These are phyloP conservation scores for Cryptoprocta ferox DNA, from an alignment of 2,797 vertebrate genomes.

Conservation along the genomic window DNA sequence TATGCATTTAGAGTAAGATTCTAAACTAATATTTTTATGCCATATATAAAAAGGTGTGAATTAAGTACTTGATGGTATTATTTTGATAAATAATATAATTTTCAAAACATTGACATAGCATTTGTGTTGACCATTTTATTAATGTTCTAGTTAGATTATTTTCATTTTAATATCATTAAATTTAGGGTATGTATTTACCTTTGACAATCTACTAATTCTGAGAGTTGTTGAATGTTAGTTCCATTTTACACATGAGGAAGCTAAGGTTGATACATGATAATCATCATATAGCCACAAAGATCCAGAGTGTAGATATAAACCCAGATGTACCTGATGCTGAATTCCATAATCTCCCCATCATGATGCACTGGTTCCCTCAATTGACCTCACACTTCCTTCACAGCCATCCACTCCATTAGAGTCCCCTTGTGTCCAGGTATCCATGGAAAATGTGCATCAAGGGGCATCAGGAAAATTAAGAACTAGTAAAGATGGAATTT, in stretches of 20 bases:
- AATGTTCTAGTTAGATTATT: neutral
- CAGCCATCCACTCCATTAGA: neutral
- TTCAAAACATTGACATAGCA: neutral
- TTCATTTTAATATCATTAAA: slow-evolving; percentile 7
- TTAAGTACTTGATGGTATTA: neutral
- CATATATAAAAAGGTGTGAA: neutral
- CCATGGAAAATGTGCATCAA: neutral
- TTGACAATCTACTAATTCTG: neutral
- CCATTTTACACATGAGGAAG: neutral
- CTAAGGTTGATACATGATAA: neutral
- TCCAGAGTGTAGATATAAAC: neutral
- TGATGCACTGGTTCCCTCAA: neutral
- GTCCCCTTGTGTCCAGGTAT: neutral
- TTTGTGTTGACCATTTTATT: neutral
- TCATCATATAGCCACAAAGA: neutral
- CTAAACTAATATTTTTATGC: neutral
- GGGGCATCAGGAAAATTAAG: neutral
- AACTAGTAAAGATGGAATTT: neutral
- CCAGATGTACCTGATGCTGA: neutral
- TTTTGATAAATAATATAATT: neutral
- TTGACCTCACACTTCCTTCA: neutral
- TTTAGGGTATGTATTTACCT: neutral
- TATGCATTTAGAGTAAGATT: neutral
- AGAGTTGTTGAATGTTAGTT: neutral
- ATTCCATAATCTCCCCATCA: neutral